Evolutionary conservation across 2,113 vertebrate species (phyloP), one percentile per base, ranked within the genome.

Genomic region (Trogon melanurus): DNA sequence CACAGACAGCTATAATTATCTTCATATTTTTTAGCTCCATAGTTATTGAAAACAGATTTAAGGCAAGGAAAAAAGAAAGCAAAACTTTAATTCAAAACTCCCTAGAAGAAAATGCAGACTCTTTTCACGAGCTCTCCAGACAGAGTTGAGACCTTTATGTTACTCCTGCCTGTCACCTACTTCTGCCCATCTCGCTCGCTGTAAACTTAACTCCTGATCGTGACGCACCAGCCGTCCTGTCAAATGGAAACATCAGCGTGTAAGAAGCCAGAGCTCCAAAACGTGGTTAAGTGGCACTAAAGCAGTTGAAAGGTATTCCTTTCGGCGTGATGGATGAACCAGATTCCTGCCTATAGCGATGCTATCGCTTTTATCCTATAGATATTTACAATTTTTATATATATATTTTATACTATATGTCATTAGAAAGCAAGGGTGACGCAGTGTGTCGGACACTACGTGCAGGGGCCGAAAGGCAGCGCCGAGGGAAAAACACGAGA

Each of bases 1-100:
- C 80, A 92, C 88, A 88, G 93, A 92, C 92, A 90, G 87, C 95
- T 97, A 22, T 96, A 97, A 97, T 97, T 97, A 92, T 89, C 85
- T 44, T 96, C 95, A 91, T 96, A 64, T 76, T 96, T 94, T 97
- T 95, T 91, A 93, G 88, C 67, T 89, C 65, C 22, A 30, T 30
- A 48, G 69, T 95, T 95, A 97, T 88, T 97, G 91, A 95, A 95
- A 97, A 89, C 96, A 96, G 89, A 91, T 89, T 95, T 54, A 79
- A 73, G 56, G n/a, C 11, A 38, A 80, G 72, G 57, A 80, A 82
- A 93, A 93, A 91, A 80, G 79, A 72, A 72, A 91, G 91, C 78
- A 91, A 93, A 91, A 94, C 86, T 91, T 89, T 71, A 92, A 93
- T 95, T 94, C 76, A 74, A 85, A 92, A 70, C 76, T 95, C 79